A percentile compares a stretch with the other conserved stretches of the same genome.
Conservation (phyloP, 2,888 invertebrate species). For the Ichneumon xanthorius region DNA sequence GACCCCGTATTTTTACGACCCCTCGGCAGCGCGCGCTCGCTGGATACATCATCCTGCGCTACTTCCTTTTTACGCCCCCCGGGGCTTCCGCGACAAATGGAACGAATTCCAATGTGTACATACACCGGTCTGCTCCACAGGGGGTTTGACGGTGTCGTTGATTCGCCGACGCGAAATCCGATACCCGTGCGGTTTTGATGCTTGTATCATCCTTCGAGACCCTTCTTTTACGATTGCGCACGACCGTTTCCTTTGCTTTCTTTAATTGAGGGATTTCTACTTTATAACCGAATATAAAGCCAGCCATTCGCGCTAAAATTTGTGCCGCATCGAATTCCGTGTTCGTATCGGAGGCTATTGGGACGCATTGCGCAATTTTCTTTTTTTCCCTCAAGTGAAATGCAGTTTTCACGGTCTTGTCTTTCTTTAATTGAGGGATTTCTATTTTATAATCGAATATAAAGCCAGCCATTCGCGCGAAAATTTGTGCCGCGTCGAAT, state of each 20-base stretch:
- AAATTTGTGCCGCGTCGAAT: constrained; percentile 1
- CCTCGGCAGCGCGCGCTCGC: constrained; percentile 35
- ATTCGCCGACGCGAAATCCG: constrained; percentile 52
- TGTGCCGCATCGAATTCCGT: neutral
- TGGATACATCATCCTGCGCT: constrained; percentile 32
- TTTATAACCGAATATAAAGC: constrained; percentile 25
- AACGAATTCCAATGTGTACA: constrained; percentile 40
- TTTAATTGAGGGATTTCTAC: constrained; percentile 15
- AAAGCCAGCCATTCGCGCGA: neutral
- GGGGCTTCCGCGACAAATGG: constrained; percentile 47
- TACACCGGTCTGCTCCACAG: neutral
- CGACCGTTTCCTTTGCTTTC: constrained; percentile 8
- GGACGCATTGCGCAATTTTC: neutral
- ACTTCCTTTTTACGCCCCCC: constrained; percentile 38
- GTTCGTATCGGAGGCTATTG: neutral
- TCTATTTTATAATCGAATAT: constrained; percentile 20
- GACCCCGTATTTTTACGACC: constrained; percentile 55
- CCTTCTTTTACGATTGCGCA: constrained; percentile 14
- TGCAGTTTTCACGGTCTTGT: too few relatives aligned
- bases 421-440: constrained; percentile 21
- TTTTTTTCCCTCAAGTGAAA: too few relatives aligned
- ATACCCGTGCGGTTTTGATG: constrained; percentile 20
- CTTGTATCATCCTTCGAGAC: constrained; percentile 9
- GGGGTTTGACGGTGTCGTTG: constrained; percentile 37
- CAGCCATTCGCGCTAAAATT: constrained; percentile 12